Base-by-base conservation (phyloP, 2,888 invertebrate species). In the Lymantria dispar region DNA sequence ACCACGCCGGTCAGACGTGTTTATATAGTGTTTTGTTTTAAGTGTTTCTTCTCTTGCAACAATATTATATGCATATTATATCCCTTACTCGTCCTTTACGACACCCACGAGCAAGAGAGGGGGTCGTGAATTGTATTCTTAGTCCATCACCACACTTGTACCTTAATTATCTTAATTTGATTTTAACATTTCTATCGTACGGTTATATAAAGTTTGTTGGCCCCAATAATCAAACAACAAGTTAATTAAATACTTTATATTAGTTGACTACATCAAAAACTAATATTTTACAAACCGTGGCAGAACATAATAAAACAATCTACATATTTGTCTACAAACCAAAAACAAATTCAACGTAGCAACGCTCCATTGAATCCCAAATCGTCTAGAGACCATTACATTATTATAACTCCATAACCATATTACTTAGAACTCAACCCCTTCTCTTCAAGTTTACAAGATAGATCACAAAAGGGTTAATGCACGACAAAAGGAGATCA, bases 331-430 rank as follows among this genome's bases (percentile, higher is more conserved):
- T 58, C 48, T 62, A 62, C 59, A 51, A 49, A 47, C 60, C 52
- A 59, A 63, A 65, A 60, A 65, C 65, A 64, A 65, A 67, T 55
- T 58, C 43, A 54, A 51, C 49, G 52, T 53, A 58, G 59, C 61
- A 59, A 52, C 68, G 61, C 56, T 57, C 56, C 64, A 63, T 69
- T 64, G 68, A 70, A 67, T 66, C 54, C 66, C 60, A 58, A 65
- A 68, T 61, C 57, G 56, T 60, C 59, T 60, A 51, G 47, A 56
- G 62, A 58, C 54, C 57, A 65, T 68, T 62, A 62, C 60, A 56
- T 65, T 68, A 68, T 68, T 68, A 65, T 59, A 61, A 46, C 52
- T 47, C 54, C 47, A 60, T 53, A 50, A 58, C 66, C 54, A 47
- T n/a, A 22, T 0, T 47, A 50, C 33, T 15, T 8, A 40, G 52